Evolutionary conservation across 1,140 invertebrate genomes (phyloP).

Genomic region (Mesaphorura yosii): DNA sequence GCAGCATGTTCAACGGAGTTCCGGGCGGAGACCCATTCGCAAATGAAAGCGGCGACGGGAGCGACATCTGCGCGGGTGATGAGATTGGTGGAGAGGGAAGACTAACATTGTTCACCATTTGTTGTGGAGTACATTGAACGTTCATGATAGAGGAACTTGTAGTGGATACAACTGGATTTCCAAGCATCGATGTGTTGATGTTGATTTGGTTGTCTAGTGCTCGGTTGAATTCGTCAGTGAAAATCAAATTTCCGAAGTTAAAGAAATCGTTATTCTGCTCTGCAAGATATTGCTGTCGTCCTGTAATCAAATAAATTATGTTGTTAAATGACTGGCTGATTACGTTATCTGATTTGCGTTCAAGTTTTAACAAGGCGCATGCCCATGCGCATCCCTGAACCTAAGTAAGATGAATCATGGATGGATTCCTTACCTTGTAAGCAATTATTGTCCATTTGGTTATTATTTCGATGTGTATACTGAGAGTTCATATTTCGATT

Average conservation of each 20-base stretch:
- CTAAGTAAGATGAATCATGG: too few species aligned
- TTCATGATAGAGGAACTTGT: conserved; percentile 21
- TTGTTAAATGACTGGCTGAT: too few species aligned
- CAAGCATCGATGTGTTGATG: conserved; percentile 22
- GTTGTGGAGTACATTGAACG: conserved; percentile 21
- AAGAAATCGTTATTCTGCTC: conserved; percentile 29
- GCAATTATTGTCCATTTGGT: conserved; percentile 21
- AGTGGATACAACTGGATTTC: conserved; percentile 11
- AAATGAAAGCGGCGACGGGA: background rate
- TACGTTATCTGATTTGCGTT: too few species aligned
- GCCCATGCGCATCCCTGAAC: too few species aligned
- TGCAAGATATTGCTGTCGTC: conserved; percentile 27
- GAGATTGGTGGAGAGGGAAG: conserved; percentile 21
- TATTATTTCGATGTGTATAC: conserved; percentile 17
- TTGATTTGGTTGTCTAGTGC: conserved; percentile 31
- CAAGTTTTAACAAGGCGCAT: too few species aligned
- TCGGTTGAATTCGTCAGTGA: conserved; percentile 29
- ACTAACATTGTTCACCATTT: conserved; percentile 31
- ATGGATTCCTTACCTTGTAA: background rate
- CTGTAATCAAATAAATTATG: conserved; percentile 16
- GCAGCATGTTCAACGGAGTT: too few species aligned
- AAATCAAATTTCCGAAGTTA: conserved; percentile 30
- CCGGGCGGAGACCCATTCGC: conserved; percentile 18
- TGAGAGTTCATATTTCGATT: conserved; percentile 11
- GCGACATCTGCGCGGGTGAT: conserved; percentile 15